Conservation (phyloP, 1,140 invertebrate species). For the Zaprionus inermis region DNA sequence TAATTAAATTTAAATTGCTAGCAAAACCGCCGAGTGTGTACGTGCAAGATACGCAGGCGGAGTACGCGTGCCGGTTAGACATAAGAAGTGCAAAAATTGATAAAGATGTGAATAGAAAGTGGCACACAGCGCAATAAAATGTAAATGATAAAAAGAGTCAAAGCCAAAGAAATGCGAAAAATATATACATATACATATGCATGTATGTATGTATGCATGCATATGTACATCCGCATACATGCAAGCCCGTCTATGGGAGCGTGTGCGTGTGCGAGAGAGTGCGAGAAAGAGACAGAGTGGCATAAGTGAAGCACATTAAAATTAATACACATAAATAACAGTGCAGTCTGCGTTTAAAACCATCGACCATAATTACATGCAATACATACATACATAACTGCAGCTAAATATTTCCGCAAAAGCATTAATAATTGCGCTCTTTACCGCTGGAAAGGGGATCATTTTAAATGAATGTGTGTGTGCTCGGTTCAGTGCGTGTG, state of each 20-base stretch:
- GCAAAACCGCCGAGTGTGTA: slow-evolving; percentile 36
- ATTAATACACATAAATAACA: slow-evolving; percentile 48
- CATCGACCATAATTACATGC: slow-evolving; percentile 28
- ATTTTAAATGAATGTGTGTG: slow-evolving; percentile 34
- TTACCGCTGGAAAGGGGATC: slow-evolving; percentile 57
- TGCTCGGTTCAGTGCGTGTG: slow-evolving; percentile 19
- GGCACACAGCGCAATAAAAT: slow-evolving; percentile 48
- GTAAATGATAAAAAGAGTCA: slow-evolving; percentile 48
- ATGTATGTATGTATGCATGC: slow-evolving; percentile 15
- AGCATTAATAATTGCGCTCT: slow-evolving; percentile 57
- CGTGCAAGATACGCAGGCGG: slow-evolving; percentile 21
- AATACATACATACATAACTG: slow-evolving; percentile 34
- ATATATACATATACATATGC: slow-evolving; percentile 29
- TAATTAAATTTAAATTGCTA: slow-evolving; percentile 45
- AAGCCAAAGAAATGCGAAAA: slow-evolving; percentile 58
- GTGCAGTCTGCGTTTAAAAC: slow-evolving; percentile 25
- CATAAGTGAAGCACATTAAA: slow-evolving; percentile 46
- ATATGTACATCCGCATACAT: slow-evolving; percentile 31
- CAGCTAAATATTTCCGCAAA: slow-evolving; percentile 69
- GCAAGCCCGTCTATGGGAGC: slow-evolving; percentile 26
- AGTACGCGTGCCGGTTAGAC: slow-evolving; percentile 36
- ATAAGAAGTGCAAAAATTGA: slow-evolving; percentile 34
- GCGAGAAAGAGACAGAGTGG: slow-evolving; percentile 29
- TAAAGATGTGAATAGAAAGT: slow-evolving; percentile 45
- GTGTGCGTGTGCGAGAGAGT: slow-evolving; percentile 18